Percentiles rank a stretch among this genome's conserved stretches.
Conservation (phyloP, 2,113 vertebrate species). For the Seriola aureovittata region DNA sequence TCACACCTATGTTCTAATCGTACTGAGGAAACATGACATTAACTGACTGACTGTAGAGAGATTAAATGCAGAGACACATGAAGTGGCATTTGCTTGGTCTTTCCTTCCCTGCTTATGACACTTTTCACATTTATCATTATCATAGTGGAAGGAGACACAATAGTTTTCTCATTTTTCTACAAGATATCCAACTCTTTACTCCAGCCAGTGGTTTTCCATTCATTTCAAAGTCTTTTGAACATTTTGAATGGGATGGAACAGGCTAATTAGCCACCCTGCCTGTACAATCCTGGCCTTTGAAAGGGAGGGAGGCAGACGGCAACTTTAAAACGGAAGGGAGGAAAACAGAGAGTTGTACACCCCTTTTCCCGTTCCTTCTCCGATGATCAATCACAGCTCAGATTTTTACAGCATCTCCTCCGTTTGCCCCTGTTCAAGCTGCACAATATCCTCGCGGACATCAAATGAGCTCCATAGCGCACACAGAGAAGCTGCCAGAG, state of each 20-base stretch:
- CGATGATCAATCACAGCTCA: slow-evolving; percentile 54
- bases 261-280: slow-evolving; percentile 55
- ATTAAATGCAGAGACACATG: not conserved
- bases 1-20: slow-evolving; percentile 21
- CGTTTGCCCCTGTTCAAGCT: slow-evolving; percentile 10
- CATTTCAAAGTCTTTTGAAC: slow-evolving; percentile 55
- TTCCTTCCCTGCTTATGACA: not conserved
- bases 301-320: slow-evolving; percentile 10
- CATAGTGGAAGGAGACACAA: slow-evolving; percentile 2
- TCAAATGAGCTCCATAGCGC: slow-evolving; percentile 49
- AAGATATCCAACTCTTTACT: slow-evolving; percentile 21
- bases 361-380: slow-evolving; percentile 4
- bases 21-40: not conserved
- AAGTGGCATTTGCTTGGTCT: not conserved
- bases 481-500: slow-evolving; percentile 15
- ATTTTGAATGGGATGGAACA: slow-evolving; percentile 35
- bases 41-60: not conserved
- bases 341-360: slow-evolving; percentile 50
- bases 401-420: slow-evolving; percentile 35
- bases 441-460: slow-evolving; percentile 29
- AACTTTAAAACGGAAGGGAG: slow-evolving; percentile 40
- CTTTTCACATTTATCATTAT: slow-evolving; percentile 22
- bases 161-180: slow-evolving; percentile 18
- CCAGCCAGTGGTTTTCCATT: slow-evolving; percentile 12
- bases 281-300: slow-evolving; percentile 28